Evolutionary conservation across 2,888 invertebrate genomes (phyloP).

Genomic region (Allacma fusca): DNA sequence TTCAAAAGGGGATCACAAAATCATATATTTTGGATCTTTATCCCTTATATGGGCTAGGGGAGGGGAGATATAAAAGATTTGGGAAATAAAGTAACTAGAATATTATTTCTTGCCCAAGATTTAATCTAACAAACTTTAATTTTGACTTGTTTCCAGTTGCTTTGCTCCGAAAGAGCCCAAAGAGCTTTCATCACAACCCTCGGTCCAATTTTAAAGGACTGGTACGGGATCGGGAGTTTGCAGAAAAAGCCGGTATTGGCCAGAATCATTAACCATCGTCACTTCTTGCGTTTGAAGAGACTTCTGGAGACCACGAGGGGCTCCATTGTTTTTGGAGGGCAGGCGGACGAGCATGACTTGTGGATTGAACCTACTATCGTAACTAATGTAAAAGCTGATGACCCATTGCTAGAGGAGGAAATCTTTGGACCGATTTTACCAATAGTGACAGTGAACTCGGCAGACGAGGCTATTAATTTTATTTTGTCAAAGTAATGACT

Average conservation of each 20-base stretch:
- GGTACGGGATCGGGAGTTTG: slow-evolving; percentile 81
- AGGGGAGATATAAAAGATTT: too few relatives aligned
- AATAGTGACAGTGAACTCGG: slow-evolving; percentile 81
- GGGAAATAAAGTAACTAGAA: too few relatives aligned
- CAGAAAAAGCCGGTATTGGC: slow-evolving; percentile 81
- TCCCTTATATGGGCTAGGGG: too few relatives aligned
- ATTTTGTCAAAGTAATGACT: slow-evolving; percentile 67
- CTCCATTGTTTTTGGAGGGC: slow-evolving; percentile 79
- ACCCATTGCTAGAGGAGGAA: slow-evolving; percentile 73
- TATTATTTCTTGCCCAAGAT: too few relatives aligned
- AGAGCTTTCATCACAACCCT: slow-evolving; percentile 66
- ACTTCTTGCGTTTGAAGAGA: slow-evolving; percentile 71
- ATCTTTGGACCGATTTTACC: slow-evolving; percentile 97
- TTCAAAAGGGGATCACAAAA: too few relatives aligned
- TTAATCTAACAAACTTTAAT: too few relatives aligned
- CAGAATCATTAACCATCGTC: slow-evolving; percentile 79
- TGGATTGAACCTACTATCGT: slow-evolving; percentile 86
- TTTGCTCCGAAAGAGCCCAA: slow-evolving; percentile 73
- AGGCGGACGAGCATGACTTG: slow-evolving; percentile 74
- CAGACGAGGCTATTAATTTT: slow-evolving; percentile 88
- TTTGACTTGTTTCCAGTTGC: too few relatives aligned
- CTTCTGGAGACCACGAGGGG: slow-evolving; percentile 63
- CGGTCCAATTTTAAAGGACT: slow-evolving; percentile 75
- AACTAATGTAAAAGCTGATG: slow-evolving; percentile 48
- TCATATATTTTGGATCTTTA: too few relatives aligned